Conservation (phyloP, 2,797 vertebrate genomes). For the Salmo trutta region DNA sequence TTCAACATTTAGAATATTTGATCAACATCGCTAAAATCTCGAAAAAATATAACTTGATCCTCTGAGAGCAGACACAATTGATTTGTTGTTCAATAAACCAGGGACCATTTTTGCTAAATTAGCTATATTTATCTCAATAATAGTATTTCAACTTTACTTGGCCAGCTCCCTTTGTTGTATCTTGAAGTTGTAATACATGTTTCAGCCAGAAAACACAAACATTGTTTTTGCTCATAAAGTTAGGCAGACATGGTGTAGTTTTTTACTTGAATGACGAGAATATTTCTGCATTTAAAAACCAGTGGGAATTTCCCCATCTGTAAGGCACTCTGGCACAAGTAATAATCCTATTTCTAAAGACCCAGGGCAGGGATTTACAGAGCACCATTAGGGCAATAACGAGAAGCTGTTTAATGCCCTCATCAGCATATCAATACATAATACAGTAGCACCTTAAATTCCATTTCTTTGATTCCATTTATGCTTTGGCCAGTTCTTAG, state of each 20-base stretch:
- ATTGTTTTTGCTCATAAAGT: conserved; percentile 35
- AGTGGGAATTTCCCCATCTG: conserved; percentile 16
- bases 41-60: background rate
- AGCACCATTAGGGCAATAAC: conserved; percentile 51
- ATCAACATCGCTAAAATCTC: background rate
- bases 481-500: conserved; percentile 32
- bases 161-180: conserved; percentile 29
- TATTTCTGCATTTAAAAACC: conserved; percentile 19
- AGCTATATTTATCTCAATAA: conserved; percentile 56
- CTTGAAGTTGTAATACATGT: conserved; percentile 31
- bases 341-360: conserved; percentile 47
- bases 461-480: conserved; percentile 49
- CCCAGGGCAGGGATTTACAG: conserved; percentile 42
- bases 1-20: background rate
- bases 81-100: conserved; percentile 55
- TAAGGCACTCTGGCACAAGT: conserved; percentile 30
- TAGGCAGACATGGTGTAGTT: background rate
- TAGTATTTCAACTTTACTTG: conserved; percentile 43
- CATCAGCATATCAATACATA: conserved; percentile 57
- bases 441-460: conserved; percentile 50
- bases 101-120: conserved; percentile 53
- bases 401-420: conserved; percentile 51
- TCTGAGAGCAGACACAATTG: conserved; percentile 20
- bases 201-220: conserved; percentile 14
- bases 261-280: background rate